Evolutionary conservation across 2,888 invertebrate species (phyloP).

Genomic region (Diarsia mendica): DNA sequence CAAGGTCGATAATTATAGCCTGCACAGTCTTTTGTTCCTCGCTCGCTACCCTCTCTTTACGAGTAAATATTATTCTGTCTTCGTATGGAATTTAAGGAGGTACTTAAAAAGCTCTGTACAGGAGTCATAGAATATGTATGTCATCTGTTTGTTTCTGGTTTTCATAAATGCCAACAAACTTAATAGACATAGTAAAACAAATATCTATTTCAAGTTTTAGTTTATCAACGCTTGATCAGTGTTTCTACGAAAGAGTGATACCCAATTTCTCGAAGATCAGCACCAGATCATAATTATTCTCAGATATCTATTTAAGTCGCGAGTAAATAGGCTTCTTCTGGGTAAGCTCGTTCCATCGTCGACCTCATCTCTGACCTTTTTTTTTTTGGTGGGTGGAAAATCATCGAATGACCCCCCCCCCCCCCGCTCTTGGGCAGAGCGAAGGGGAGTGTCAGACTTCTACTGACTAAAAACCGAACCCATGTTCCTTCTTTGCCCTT

Average conservation of each 20-base stretch:
- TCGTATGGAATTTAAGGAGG: slow-evolving; percentile 30
- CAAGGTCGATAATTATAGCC: slow-evolving; percentile 87
- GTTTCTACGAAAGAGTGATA: background rate
- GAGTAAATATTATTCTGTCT: slow-evolving; percentile 67
- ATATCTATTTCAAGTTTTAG: background rate
- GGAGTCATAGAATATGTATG: slow-evolving; percentile 9
- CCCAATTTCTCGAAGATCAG: background rate
- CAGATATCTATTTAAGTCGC: no score
- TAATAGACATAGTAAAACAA: background rate
- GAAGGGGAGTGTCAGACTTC: no score
- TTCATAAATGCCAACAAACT: background rate
- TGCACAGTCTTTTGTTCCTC: slow-evolving; percentile 77
- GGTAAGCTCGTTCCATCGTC: no score
- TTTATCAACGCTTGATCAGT: background rate
- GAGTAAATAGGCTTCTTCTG: no score
- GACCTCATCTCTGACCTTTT: no score
- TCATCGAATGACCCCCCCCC: no score
- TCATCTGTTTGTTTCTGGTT: slow-evolving; percentile 5
- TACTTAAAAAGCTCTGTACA: slow-evolving; percentile 17
- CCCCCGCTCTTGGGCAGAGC: no score
- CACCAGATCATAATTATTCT: no score
- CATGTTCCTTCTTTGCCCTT: no score
- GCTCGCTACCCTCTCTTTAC: slow-evolving; percentile 70
- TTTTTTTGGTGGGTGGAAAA: no score
- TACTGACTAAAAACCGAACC: no score